phyloP scores from a whole-genome alignment of 1,140 invertebrate species.

The Ips nitidus region DNA sequence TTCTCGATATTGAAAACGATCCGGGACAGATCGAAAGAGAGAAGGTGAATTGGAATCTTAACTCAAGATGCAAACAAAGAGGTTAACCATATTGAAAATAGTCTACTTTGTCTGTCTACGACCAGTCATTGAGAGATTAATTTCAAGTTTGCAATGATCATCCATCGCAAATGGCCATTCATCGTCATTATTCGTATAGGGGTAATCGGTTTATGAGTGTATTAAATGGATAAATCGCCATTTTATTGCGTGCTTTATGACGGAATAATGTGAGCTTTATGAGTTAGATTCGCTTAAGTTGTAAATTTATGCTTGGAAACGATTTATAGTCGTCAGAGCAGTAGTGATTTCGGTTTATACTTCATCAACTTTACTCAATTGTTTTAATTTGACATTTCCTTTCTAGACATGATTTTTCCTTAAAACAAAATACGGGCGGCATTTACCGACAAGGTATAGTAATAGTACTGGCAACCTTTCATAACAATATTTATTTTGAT shows the following conservation, averaged over 20 bases:
- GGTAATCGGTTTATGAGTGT: conserved; percentile 25
- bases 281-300: conserved; percentile 29
- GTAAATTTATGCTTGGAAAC: conserved; percentile 19
- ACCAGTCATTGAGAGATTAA: no score
- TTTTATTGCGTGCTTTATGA: conserved; percentile 31
- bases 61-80: no score
- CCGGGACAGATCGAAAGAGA: no score
- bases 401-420: no score
- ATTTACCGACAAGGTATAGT: neutral
- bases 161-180: neutral
- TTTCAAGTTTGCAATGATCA: no score
- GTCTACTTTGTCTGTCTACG: no score
- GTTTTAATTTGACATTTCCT: no score
- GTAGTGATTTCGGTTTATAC: neutral
- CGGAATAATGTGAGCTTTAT: conserved; percentile 24
- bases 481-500: conserved; percentile 23
- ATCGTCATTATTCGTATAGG: conserved; percentile 7
- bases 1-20: no score
- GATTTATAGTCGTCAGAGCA: conserved; percentile 1
- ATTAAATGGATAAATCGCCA: conserved; percentile 30
- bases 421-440: neutral
- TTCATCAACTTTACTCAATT: no score
- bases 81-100: no score
- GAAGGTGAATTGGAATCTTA: no score
- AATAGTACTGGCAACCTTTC: conserved; percentile 10